phyloP scores from a whole-genome alignment of 2,797 vertebrate genomes.

The Lacerta viridis region DNA sequence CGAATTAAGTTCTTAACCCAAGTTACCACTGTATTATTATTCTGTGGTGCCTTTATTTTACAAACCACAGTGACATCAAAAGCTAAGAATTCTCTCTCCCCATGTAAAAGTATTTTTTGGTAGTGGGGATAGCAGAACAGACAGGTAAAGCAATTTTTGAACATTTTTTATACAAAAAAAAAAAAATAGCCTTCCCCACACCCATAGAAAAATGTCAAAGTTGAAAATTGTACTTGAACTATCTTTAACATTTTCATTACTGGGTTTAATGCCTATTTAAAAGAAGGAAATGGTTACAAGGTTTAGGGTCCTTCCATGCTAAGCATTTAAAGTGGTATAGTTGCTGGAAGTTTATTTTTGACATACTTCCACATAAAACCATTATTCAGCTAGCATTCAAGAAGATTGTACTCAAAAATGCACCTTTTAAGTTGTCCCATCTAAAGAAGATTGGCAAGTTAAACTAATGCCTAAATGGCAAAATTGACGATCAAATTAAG shows the following conservation, averaged over 20 bases:
- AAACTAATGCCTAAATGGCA: no score
- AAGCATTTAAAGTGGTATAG: no score
- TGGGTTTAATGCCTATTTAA: conserved; percentile 29
- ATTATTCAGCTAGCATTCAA: no score
- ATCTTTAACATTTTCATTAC: neutral
- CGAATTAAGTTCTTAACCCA: no score
- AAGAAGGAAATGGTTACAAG: conserved; percentile 32
- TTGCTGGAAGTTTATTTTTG: no score
- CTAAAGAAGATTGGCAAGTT: no score
- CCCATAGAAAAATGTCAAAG: neutral
- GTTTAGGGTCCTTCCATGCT: no score
- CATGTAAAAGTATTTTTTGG: neutral
- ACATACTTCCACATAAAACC: no score
- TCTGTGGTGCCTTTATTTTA: conserved; percentile 19
- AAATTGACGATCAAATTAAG: no score
- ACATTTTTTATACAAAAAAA: conserved; percentile 6
- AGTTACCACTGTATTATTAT: no score
- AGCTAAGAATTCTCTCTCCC: conserved; percentile 19
- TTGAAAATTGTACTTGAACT: neutral
- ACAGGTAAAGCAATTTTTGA: conserved; percentile 17
- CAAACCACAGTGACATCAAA: conserved; percentile 13
- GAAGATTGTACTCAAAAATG: no score
- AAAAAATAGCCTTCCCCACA: neutral
- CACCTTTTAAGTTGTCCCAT: no score
- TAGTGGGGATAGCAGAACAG: neutral